Conservation (phyloP, 1,140 invertebrate genomes). For the Drosophila albomicans region DNA sequence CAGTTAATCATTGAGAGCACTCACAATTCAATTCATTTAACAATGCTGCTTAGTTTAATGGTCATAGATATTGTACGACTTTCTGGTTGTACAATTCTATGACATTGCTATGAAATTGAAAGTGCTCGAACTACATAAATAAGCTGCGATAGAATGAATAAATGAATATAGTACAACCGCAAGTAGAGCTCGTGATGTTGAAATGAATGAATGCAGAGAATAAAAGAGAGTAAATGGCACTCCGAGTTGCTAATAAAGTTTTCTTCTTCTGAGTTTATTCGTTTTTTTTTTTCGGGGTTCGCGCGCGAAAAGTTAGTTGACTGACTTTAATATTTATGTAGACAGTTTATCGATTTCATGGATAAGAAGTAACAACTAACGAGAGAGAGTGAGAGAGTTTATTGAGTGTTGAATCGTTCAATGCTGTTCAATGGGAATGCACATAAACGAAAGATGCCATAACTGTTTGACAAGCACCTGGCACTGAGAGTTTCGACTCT, state of each 20-base stretch:
- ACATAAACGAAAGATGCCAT: slow-evolving; percentile 27
- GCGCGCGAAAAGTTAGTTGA: slow-evolving; percentile 10
- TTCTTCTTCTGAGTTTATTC: too few relatives aligned
- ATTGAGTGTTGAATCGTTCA: neutral
- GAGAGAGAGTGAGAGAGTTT: neutral
- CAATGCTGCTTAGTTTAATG: neutral
- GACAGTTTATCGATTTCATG: slow-evolving; percentile 28
- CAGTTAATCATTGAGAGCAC: neutral
- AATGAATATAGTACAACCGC: slow-evolving; percentile 10
- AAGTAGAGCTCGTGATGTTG: neutral
- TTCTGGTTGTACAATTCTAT: neutral
- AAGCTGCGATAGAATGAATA: slow-evolving; percentile 9
- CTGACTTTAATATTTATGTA: slow-evolving; percentile 24
- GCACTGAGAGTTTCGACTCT: neutral
- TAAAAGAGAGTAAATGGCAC: slow-evolving; percentile 19
- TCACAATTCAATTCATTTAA: too few relatives aligned
- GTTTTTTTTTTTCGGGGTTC: neutral
- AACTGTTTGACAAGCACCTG: slow-evolving; percentile 53
- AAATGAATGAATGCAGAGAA: slow-evolving; percentile 12
- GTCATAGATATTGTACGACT: neutral
- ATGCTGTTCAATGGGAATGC: slow-evolving; percentile 8
- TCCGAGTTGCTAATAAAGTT: slow-evolving; percentile 25
- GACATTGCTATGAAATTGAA: neutral
- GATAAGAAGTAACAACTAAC: slow-evolving; percentile 2
- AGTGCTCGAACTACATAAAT: slow-evolving; percentile 13